Evolutionary conservation across 2,113 vertebrate genomes (phyloP).

Genomic region (Centropus bengalensis): DNA sequence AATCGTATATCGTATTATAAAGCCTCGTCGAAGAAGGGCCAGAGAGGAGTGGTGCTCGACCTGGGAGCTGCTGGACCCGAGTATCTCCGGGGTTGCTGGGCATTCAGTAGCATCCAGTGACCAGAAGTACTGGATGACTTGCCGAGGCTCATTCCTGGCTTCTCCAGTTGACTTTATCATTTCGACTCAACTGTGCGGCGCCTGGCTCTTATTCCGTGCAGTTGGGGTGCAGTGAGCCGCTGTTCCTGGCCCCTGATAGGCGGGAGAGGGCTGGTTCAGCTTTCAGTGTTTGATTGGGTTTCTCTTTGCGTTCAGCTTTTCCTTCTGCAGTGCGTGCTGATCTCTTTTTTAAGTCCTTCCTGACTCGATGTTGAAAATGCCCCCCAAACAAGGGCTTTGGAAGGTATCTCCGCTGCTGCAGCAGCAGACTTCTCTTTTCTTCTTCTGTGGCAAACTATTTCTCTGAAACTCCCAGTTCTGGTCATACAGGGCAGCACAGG

Average conservation of each 20-base stretch:
- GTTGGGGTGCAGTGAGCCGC: background rate
- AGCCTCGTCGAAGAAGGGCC: background rate
- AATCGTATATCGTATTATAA: too few relatives aligned
- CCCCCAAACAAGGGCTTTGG: too few relatives aligned
- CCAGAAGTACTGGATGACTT: background rate
- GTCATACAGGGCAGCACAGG: rapidly evolving
- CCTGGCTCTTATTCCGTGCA: rapidly evolving
- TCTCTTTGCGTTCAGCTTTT: background rate
- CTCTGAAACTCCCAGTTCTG: background rate
- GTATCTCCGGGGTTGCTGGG: background rate
- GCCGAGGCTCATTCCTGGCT: background rate
- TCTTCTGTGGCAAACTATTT: background rate
- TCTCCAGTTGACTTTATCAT: background rate
- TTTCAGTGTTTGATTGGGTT: background rate
- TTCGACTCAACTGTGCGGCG: background rate
- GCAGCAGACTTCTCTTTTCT: background rate
- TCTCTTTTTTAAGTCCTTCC: background rate
- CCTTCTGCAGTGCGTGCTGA: rapidly evolving
- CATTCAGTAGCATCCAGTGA: rapidly evolving
- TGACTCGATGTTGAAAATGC: background rate
- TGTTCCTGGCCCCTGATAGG: background rate
- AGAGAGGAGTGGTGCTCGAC: background rate
- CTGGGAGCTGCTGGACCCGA: background rate
- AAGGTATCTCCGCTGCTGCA: background rate
- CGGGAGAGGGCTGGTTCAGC: background rate